phyloP scores from a whole-genome alignment of 30 jellyfish, hydroid and myxozoan genomes.

The Clytia hemisphaerica region DNA sequence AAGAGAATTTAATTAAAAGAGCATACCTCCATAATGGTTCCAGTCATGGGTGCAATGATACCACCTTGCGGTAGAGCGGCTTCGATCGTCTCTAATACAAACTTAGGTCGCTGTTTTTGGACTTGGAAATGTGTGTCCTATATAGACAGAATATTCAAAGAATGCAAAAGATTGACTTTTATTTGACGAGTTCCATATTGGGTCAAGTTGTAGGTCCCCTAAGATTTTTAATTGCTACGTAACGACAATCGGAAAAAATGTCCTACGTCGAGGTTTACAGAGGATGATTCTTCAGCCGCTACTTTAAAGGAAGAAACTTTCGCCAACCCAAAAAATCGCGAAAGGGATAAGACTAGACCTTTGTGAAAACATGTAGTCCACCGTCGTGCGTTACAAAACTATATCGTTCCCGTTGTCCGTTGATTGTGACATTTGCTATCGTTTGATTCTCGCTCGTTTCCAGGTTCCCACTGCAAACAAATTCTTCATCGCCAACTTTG shows the following conservation, averaged over 20 bases:
- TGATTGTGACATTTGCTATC: constrained; percentile 29
- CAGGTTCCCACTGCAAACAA: constrained; percentile 42
- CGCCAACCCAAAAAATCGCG: no score
- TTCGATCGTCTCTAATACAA: constrained; percentile 41
- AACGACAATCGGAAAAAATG: no score
- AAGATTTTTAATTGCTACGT: no score
- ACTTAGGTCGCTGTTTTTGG: constrained; percentile 55
- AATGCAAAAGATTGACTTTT: neutral
- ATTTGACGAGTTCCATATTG: neutral
- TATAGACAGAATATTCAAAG: neutral
- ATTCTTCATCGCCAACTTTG: constrained; percentile 48
- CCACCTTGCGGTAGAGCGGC: constrained; percentile 53
- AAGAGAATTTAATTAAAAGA: neutral
- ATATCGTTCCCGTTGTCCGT: constrained; percentile 51
- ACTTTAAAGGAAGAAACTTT: no score
- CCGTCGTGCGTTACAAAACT: constrained; percentile 48
- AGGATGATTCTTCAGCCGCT: no score
- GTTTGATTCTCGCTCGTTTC: constrained; percentile 28
- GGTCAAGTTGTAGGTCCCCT: neutral
- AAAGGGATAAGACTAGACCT: no score
- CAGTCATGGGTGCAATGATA: constrained; percentile 91
- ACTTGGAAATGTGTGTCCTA: constrained; percentile 62
- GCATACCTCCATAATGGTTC: constrained; percentile 62
- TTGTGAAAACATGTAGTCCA: constrained; percentile 56
- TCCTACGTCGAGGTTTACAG: no score